These are phyloP conservation scores for Danio kyathit DNA, from an alignment of 2,797 vertebrate species.

Conservation along the genomic window DNA sequence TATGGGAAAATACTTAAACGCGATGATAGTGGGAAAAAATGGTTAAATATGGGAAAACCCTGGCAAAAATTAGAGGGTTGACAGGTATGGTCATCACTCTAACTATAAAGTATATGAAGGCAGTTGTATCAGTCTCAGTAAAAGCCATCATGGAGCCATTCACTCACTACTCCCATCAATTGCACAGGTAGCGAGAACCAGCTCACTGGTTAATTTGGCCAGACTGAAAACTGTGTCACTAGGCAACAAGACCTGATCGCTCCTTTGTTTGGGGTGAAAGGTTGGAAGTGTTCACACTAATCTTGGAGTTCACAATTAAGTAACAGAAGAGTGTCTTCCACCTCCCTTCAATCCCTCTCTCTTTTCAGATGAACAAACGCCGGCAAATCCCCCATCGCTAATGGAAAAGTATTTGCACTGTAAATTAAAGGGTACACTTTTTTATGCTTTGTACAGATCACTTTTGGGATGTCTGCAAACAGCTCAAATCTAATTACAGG, in stretches of 20 bases:
- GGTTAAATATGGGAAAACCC: too few species aligned
- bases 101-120: not conserved
- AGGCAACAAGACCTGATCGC: conserved; percentile 90
- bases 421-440: conserved; percentile 79
- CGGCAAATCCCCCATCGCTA: conserved; percentile 73
- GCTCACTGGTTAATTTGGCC: conserved; percentile 65
- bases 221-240: conserved; percentile 79
- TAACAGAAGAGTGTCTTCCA: conserved; percentile 85
- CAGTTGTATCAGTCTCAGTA: conserved; percentile 8
- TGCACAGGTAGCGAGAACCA: conserved; percentile 53
- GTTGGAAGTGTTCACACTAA: conserved; percentile 93
- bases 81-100: too few species aligned
- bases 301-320: conserved; percentile 91
- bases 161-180: conserved; percentile 32
- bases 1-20: too few species aligned
- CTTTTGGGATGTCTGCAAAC: conserved; percentile 80
- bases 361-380: conserved; percentile 77
- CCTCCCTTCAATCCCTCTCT: conserved; percentile 60
- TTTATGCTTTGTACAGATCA: conserved; percentile 72
- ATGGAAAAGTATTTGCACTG: conserved; percentile 88
- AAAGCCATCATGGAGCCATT: conserved; percentile 32
- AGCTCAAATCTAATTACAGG: conserved; percentile 82
- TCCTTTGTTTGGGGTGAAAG: conserved; percentile 92
- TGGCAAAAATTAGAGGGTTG: too few species aligned
- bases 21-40: too few species aligned